Evolutionary conservation across 2,113 vertebrate species (phyloP).

Genomic region (Forbesichthys agassizii): DNA sequence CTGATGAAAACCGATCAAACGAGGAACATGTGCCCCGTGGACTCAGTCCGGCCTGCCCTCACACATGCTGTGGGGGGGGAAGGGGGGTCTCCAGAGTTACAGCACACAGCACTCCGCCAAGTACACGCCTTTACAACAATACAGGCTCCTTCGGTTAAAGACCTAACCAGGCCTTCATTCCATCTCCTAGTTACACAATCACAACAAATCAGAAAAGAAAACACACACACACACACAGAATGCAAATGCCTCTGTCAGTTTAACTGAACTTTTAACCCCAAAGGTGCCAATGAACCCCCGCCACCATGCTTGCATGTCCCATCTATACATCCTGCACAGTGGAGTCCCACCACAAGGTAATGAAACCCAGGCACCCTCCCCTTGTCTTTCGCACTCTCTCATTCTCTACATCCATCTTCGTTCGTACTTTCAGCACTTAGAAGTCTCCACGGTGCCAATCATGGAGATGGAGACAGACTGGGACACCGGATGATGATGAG

Average conservation of each 20-base stretch:
- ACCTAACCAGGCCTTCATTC: not conserved
- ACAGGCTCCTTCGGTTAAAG: conserved; percentile 3
- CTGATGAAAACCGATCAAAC: conserved; percentile 68
- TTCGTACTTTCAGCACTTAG: conserved; percentile 57
- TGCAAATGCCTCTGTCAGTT: conserved; percentile 26
- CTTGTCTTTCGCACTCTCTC: conserved; percentile 40
- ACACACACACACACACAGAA: conserved; percentile 5
- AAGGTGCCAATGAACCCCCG: conserved; percentile 41
- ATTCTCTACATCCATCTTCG: conserved; percentile 64
- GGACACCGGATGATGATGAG: conserved; percentile 1
- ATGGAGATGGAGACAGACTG: conserved; percentile 26
- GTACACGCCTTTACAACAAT: conserved; percentile 33
- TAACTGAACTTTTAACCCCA: conserved; percentile 54
- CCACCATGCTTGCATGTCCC: conserved; percentile 21
- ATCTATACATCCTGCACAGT: conserved; percentile 51
- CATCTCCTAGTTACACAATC: not conserved
- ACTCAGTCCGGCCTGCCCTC: conserved; percentile 48
- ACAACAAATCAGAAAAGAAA: conserved; percentile 1
- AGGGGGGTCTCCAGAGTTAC: conserved; percentile 29
- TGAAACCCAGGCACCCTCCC: conserved; percentile 62
- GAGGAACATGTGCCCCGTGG: conserved; percentile 62
- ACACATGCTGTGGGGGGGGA: conserved; percentile 29
- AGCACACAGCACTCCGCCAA: conserved; percentile 9
- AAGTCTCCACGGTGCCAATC: conserved; percentile 49
- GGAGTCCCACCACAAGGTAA: conserved; percentile 51